A percentile compares a stretch with the other conserved stretches of the same genome.
Evolutionary conservation across 2,888 invertebrate species (phyloP).

Genomic region (Ormia ochracea): DNA sequence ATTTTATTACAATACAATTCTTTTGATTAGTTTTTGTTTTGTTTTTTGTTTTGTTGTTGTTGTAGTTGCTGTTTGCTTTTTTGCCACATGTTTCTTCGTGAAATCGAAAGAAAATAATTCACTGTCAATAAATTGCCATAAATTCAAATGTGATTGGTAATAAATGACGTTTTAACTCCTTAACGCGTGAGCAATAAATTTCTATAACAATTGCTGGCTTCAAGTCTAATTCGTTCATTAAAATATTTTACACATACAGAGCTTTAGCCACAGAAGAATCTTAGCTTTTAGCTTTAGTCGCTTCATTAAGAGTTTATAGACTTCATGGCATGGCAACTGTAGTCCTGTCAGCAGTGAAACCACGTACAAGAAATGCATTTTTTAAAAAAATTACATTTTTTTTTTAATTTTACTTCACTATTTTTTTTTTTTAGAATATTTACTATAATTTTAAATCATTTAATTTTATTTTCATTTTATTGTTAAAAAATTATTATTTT

Average conservation of each 20-base stretch:
- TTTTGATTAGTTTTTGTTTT: conserved; percentile 18
- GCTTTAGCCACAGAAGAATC: neutral
- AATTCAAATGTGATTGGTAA: conserved; percentile 65
- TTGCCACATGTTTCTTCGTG: conserved; percentile 5
- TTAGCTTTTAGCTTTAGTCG: no score
- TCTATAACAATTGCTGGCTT: conserved; percentile 56
- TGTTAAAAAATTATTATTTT: no score
- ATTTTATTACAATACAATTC: conserved; percentile 33
- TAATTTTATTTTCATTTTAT: no score
- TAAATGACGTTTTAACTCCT: conserved; percentile 64
- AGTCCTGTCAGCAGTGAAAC: no score
- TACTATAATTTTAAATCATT: no score
- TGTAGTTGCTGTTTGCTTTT: neutral
- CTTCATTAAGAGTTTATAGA: no score
- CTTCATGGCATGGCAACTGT: no score
- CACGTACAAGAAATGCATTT: no score
- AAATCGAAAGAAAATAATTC: conserved; percentile 60
- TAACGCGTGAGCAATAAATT: conserved; percentile 65
- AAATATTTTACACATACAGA: conserved; percentile 11
- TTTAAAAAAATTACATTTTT: no score
- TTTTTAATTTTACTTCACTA: no score
- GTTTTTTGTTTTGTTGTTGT: no score
- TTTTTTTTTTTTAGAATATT: no score
- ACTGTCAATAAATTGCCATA: conserved; percentile 64
- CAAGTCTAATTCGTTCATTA: conserved; percentile 29